A percentile compares a stretch with the other conserved stretches of the same genome.
Conservation (phyloP, 2,113 vertebrate species). For the Lophotis ruficrista region DNA sequence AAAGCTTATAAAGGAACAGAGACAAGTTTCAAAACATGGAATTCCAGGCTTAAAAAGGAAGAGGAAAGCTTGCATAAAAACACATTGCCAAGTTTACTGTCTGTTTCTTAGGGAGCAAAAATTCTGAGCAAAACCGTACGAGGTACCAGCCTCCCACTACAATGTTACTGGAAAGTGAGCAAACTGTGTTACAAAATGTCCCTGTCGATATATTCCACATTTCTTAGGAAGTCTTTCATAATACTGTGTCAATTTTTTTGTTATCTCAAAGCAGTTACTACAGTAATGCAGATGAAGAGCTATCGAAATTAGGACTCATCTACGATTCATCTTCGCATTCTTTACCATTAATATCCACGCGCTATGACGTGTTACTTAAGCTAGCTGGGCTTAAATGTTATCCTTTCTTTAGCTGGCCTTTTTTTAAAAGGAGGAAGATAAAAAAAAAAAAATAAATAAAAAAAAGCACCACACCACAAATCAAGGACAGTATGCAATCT, state of each 20-base stretch:
- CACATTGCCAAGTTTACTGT: not conserved
- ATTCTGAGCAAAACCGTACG: not conserved
- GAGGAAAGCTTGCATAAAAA: not conserved
- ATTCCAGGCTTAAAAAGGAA: not conserved
- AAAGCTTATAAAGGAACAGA: constrained; percentile 18
- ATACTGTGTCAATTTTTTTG: not conserved
- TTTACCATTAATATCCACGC: not conserved
- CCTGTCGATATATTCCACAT: not conserved
- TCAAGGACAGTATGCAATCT: not conserved
- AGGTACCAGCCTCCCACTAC: not conserved
- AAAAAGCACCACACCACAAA: too few relatives aligned
- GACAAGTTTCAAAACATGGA: constrained; percentile 8
- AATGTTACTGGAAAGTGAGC: not conserved
- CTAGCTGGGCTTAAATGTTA: not conserved
- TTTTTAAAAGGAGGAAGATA: not conserved
- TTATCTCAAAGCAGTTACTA: not conserved
- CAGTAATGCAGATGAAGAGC: not conserved
- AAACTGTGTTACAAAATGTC: not conserved
- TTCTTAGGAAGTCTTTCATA: not conserved
- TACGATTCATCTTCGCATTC: not conserved
- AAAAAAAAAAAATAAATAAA: not conserved
- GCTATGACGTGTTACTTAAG: not conserved
- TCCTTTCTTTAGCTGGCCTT: not conserved
- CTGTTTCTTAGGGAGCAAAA: not conserved
- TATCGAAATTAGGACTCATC: not conserved